Evolutionary conservation across 1,140 invertebrate species (phyloP).

Genomic region (Drosophila funebris): DNA sequence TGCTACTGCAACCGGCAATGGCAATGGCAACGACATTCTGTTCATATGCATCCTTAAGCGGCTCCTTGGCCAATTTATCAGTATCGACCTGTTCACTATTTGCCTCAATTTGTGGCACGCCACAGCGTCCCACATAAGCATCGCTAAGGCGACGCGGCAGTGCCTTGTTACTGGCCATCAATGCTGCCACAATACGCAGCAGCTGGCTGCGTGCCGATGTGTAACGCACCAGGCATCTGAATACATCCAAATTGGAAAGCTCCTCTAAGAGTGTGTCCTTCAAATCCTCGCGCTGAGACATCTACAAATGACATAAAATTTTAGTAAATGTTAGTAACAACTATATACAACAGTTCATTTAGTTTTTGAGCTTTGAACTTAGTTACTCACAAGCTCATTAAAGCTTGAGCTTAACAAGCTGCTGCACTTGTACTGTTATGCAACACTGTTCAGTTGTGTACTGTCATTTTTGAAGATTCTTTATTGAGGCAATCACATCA

Average conservation of each 20-base stretch:
- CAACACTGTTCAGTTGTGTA: too few relatives aligned
- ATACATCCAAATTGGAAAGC: conserved; percentile 89
- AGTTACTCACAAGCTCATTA: too few relatives aligned
- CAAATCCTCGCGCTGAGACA: conserved; percentile 86
- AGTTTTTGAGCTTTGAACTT: too few relatives aligned
- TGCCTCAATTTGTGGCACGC: not conserved
- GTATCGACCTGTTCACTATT: not conserved
- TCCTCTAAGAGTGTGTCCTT: conserved; percentile 87
- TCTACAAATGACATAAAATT: conserved; percentile 83
- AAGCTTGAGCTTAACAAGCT: too few relatives aligned
- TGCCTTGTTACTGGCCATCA: conserved; percentile 65
- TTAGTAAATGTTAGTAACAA: not conserved
- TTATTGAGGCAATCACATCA: too few relatives aligned
- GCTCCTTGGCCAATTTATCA: not conserved
- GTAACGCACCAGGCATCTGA: conserved; percentile 89
- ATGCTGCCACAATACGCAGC: conserved; percentile 88
- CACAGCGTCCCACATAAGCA: conserved; percentile 41
- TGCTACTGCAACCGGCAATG: not conserved
- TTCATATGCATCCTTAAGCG: not conserved
- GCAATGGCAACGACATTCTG: not conserved
- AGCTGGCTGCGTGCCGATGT: conserved; percentile 88
- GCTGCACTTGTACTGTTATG: too few relatives aligned
- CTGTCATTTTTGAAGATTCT: too few relatives aligned
- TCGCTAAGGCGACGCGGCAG: conserved; percentile 61
- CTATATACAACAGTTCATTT: too few relatives aligned